Base-by-base conservation (phyloP, 2,113 vertebrate genomes). In the Cryptotis parvus region DNA sequence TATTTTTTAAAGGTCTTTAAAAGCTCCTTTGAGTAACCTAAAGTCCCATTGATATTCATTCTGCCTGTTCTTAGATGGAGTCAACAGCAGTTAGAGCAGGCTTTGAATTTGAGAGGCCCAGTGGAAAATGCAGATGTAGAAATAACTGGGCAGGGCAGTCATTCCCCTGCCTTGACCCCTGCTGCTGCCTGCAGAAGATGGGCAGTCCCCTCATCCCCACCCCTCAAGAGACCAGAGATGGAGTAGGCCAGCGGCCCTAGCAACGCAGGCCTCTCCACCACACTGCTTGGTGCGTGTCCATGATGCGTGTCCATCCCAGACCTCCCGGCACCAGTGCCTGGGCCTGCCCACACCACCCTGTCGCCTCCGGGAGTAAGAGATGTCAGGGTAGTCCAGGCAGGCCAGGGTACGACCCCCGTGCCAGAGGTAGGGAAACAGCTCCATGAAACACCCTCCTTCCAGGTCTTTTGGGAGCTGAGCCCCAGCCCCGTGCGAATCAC, bases 341-440 rank as follows among this genome's bases (percentile, higher is more conserved):
- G 45, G 12, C 0, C 11, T 18, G 14, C 55, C 1, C 1, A 41
- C 6, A 4, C 0, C 4, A 41, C 70, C 52, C 27, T 33, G 18
- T 77, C n/a, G 49, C 14, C 52, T 49, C n/a, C 1, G 0, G 20
- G 18, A 33, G 6, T 37, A 29, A 29, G 31, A 11, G 18, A 37
- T 18, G 37, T 55, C 1, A 0, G 35, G 22, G 65, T 12, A 3
- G 24, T 14, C 39, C 1, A 0, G 24, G 18, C 29, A 5, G 65
- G 43, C 55, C 3, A 41, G 9, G 14, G 16, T 37, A 9, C 7
- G 39, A 7, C 26, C 6, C 6, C 24, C 43, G 9, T 1, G 5
- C 37, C 3, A n/a, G 24, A 27, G 26, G 3, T 12, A 29, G 12
- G 11, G 45, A 49, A 6, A 18, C 65, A 35, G 69, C 49, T 14